Conservation (phyloP, 1,140 invertebrate species). For the Drosophila parabipectinata region DNA sequence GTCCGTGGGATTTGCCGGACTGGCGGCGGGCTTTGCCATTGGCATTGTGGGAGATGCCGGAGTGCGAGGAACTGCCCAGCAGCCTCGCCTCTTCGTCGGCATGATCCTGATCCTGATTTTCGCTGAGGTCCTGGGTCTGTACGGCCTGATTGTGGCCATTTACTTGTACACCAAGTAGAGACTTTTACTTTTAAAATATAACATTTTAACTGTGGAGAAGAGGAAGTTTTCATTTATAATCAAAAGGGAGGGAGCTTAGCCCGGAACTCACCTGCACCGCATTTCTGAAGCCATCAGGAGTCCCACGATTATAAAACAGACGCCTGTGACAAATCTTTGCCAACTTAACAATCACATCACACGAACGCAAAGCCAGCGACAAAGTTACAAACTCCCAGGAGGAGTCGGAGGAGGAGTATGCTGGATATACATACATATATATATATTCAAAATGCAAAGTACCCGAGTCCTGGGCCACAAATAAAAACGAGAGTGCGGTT, state of each 20-base stretch:
- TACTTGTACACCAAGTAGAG: constrained; percentile 91
- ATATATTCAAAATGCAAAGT: constrained; percentile 73
- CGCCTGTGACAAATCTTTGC: constrained; percentile 66
- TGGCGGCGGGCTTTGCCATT: constrained; percentile 96
- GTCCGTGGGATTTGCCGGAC: constrained; percentile 94
- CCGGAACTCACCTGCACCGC: constrained; percentile 2
- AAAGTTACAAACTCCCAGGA: constrained; percentile 40
- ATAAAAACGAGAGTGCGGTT: constrained; percentile 58
- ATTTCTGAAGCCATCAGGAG: constrained; percentile 21
- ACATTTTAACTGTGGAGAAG: neutral
- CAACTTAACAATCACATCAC: constrained; percentile 71
- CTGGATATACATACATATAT: constrained; percentile 9
- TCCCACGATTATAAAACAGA: constrained; percentile 24
- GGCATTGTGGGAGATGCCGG: constrained; percentile 97
- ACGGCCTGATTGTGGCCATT: constrained; percentile 97
- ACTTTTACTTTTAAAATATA: neutral
- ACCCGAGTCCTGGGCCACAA: constrained; percentile 55
- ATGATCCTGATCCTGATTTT: constrained; percentile 99
- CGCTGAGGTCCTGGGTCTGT: constrained; percentile 97
- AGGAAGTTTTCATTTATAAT: neutral
- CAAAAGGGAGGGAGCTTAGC: neutral
- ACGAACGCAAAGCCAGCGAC: constrained; percentile 38
- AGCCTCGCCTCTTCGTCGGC: constrained; percentile 96
- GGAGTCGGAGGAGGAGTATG: constrained; percentile 22
- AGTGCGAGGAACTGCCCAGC: constrained; percentile 96